Evolutionary conservation across 2,797 vertebrate species (phyloP).

Genomic region (Mycteria americana): DNA sequence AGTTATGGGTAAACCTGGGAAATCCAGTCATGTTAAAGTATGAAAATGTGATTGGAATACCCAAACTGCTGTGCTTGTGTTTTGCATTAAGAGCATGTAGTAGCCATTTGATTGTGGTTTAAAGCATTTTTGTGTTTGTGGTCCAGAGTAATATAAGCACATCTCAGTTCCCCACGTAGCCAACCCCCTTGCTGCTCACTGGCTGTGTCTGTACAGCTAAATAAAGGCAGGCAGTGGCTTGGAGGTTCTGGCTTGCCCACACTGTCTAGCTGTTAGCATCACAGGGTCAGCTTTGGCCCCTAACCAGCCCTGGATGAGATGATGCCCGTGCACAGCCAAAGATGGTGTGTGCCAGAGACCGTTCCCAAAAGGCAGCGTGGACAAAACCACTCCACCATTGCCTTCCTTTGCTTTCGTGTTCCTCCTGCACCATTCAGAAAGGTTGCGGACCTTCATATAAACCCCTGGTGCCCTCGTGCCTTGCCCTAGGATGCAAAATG

Average conservation of each 20-base stretch:
- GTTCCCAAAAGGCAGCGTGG: neutral
- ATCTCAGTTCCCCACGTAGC: rapidly evolving
- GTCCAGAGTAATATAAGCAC: neutral
- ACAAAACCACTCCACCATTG: neutral
- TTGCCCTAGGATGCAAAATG: neutral
- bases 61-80: neutral
- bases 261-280: neutral
- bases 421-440: neutral
- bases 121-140: neutral
- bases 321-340: rapidly evolving
- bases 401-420: neutral
- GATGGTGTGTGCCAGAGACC: neutral
- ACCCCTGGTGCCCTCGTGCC: neutral
- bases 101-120: neutral
- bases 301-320: neutral
- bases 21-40: neutral
- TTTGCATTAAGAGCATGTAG: neutral
- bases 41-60: neutral
- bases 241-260: neutral
- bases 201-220: neutral
- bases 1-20: slow-evolving; percentile 2
- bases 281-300: neutral
- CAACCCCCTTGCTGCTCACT: neutral
- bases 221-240: too few species aligned
- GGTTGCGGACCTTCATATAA: neutral